Base-by-base conservation (phyloP, 1,140 invertebrate genomes). In the Neodiprion lecontei region DNA sequence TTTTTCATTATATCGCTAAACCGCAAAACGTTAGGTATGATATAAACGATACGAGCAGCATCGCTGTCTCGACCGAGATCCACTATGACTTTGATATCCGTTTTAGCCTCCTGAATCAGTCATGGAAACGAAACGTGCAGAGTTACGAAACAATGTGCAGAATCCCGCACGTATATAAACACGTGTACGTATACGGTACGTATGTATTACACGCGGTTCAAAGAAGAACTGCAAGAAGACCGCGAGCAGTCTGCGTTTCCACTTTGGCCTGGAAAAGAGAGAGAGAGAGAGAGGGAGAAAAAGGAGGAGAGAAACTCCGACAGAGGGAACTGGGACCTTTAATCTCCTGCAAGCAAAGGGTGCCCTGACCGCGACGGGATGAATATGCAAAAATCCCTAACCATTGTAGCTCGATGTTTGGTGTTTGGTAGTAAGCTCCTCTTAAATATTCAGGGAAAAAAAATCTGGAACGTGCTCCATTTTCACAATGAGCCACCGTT, bases 291-390 rank as follows among this genome's bases (percentile, higher is more conserved):
- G n/a, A 61, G 53, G n/a, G 28, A n/a, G n/a, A n/a, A 11, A n/a
- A 61, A 8, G n/a, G 53, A 61, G 53, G n/a, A 17, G 53, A 14
- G 11, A 17, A 7, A 12, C 3, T 61, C 3, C 53, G 53, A 61
- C 53, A 61, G 53, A 61, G 53, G 9, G 53, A 61, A 61, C 53
- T 61, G 53, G 53, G 53, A 61, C 53, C 53, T 61, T 61, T 61
- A 61, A 61, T 61, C 53, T 61, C 53, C 53, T 61, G n/a, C 53
- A 17, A 61, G 53, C 53, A 61, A 61, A 61, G 53, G 53, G 53
- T 61, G 53, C 28, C 28, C 28, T 40, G 28, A 40, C 28, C 28
- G 28, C 28, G 11, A 61, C 28, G 53, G 7, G n/a, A 61, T 61
- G 53, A 61, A 61, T 61, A 61, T 61, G 53, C 53, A 61, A 61